Conservation (phyloP, 2,888 invertebrate species). For the Alloscopus bannaensis region DNA sequence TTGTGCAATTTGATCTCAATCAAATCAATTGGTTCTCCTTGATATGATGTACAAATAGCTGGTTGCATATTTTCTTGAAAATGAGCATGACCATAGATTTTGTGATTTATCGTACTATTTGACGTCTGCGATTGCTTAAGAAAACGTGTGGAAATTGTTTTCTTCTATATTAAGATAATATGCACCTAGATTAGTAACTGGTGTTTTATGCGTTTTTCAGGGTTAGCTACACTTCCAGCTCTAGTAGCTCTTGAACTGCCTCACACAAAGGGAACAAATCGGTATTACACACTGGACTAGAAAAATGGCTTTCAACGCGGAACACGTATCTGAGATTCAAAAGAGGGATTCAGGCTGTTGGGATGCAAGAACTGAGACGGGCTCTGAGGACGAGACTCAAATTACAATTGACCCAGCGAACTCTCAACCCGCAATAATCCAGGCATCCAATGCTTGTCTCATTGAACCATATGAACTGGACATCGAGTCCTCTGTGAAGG, state of each 20-base stretch:
- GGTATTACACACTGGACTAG: constrained; percentile 49
- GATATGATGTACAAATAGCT: too few species aligned
- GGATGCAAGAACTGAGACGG: constrained; percentile 49
- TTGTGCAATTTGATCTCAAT: constrained; percentile 36
- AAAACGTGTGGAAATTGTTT: too few species aligned
- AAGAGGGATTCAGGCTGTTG: constrained; percentile 60
- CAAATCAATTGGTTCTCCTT: too few species aligned
- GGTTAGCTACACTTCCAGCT: constrained; percentile 39
- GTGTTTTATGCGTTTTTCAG: constrained; percentile 14
- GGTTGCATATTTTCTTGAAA: too few species aligned
- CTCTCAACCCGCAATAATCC: not conserved
- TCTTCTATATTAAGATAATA: not conserved
- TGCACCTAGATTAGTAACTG: not conserved
- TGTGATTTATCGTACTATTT: too few species aligned
- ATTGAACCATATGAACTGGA: constrained; percentile 59
- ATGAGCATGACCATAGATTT: not conserved
- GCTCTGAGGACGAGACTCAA: constrained; percentile 47
- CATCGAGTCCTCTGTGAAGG: constrained; percentile 20
- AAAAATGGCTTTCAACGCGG: constrained; percentile 57
- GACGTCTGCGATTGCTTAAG: too few species aligned
- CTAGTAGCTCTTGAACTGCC: not conserved
- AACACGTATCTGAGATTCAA: constrained; percentile 35
- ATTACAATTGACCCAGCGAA: constrained; percentile 30
- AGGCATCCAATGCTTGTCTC: constrained; percentile 24
- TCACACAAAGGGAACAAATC: constrained; percentile 42